Conservation (phyloP, 35 echinoderm and acorn worm genomes). For the Diadema setosum region DNA sequence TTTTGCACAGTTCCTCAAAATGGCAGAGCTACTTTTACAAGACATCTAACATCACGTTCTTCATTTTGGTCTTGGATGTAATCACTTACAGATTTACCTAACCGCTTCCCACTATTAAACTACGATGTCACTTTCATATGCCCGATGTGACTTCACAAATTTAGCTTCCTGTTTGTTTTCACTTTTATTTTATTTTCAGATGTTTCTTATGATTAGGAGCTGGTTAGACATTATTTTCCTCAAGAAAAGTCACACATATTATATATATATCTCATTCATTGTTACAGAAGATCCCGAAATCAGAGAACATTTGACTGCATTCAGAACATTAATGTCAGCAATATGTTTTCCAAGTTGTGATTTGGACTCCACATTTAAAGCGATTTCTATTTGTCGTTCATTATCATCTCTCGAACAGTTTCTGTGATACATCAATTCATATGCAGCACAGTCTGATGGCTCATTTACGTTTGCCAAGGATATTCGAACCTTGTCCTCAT, state of each 20-base stretch:
- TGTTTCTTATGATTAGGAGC: background rate
- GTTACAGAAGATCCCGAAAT: background rate
- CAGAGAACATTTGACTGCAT: no score
- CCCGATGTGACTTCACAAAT: no score
- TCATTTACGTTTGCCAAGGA: background rate
- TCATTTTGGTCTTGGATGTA: background rate
- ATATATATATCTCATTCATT: constrained; percentile 1
- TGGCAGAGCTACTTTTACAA: background rate
- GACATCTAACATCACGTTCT: background rate
- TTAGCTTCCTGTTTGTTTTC: constrained; percentile 3
- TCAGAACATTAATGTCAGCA: no score
- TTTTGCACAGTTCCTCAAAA: background rate
- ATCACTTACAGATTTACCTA: background rate
- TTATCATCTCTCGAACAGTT: background rate
- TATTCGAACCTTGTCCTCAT: constrained; percentile 6
- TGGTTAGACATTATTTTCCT: background rate
- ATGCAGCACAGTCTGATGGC: constrained; percentile 1
- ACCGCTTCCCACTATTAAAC: background rate
- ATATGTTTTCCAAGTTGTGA: background rate
- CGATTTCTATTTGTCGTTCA: background rate
- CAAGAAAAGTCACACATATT: background rate
- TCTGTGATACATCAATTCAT: background rate
- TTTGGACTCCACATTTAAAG: background rate
- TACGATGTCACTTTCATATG: constrained; percentile 5
- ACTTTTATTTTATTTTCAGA: background rate